phyloP scores from a whole-genome alignment of 92 coral and sea anemone species.

The Porites cylindrica region DNA sequence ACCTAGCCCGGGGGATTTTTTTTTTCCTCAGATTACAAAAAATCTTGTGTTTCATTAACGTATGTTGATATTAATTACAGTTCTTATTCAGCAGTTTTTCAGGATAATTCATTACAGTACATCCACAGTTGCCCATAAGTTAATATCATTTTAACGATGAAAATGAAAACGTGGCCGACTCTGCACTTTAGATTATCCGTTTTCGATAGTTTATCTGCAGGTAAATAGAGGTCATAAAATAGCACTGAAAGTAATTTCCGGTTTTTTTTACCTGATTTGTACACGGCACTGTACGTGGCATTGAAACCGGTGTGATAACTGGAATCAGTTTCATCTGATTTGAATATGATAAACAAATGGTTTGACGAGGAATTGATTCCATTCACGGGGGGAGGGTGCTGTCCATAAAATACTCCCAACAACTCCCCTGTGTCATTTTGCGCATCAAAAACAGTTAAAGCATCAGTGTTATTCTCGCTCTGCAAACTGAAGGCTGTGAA shows the following conservation, averaged over 20 bases:
- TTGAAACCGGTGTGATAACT: conserved; percentile 34
- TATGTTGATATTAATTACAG: too few species aligned
- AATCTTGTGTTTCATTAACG: too few species aligned
- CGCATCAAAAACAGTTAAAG: conserved; percentile 56
- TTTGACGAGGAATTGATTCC: conserved; percentile 51
- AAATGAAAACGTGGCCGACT: too few species aligned
- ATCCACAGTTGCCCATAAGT: too few species aligned
- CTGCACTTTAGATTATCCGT: too few species aligned
- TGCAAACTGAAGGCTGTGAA: conserved; percentile 65
- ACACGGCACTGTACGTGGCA: conserved; percentile 11
- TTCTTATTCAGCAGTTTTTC: too few species aligned
- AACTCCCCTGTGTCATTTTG: conserved; percentile 26
- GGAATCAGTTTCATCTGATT: conserved; percentile 20
- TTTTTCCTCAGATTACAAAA: too few species aligned
- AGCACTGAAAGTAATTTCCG: too few species aligned
- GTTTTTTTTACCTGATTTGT: background rate
- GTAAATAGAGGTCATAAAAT: background rate
- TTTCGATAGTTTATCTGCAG: too few species aligned
- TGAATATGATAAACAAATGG: conserved; percentile 52
- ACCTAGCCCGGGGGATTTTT: too few species aligned
- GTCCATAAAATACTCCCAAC: conserved; percentile 58
- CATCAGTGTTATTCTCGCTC: conserved; percentile 39
- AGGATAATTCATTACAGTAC: too few species aligned
- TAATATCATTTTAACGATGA: too few species aligned
- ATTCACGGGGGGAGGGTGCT: conserved; percentile 38